These are phyloP conservation scores for Megaceryle alcyon DNA, from an alignment of 2,797 vertebrate species.

Conservation along the genomic window DNA sequence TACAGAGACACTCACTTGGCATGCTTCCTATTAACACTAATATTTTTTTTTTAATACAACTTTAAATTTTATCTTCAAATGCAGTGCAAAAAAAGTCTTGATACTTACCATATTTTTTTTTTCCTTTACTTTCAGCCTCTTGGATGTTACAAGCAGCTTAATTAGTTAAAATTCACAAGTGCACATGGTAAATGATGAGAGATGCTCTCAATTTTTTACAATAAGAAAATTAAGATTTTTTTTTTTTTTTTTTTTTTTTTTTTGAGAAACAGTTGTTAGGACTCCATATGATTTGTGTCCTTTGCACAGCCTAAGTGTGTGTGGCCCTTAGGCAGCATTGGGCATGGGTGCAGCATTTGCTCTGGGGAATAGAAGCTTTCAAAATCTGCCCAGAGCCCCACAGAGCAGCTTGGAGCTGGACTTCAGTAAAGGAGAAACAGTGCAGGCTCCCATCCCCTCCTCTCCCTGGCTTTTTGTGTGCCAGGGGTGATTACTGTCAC, in stretches of 20 bases:
- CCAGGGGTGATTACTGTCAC: neutral
- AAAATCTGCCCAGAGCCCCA: neutral
- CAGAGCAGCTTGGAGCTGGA: neutral
- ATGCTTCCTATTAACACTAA: neutral
- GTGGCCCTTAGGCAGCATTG: fast-evolving
- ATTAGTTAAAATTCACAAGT: neutral
- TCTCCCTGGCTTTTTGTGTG: neutral
- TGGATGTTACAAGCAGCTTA: neutral
- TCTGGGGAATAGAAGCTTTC: neutral
- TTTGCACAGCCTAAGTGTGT: fast-evolving
- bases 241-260: neutral
- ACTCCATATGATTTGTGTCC: neutral
- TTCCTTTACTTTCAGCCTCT: neutral
- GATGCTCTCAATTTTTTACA: neutral
- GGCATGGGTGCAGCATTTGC: neutral
- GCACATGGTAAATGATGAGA: neutral
- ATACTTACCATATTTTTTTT: neutral
- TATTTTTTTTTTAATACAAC: neutral
- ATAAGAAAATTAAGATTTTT: neutral
- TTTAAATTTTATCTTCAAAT: neutral
- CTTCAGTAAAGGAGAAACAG: neutral
- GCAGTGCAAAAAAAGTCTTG: neutral
- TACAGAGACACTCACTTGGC: neutral
- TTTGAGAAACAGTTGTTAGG: neutral
- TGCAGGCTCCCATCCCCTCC: neutral